Percentiles rank a stretch among this genome's conserved stretches.
These are phyloP conservation scores for Electrona antarctica DNA, from an alignment of 2,113 vertebrate species.

Conservation along the genomic window DNA sequence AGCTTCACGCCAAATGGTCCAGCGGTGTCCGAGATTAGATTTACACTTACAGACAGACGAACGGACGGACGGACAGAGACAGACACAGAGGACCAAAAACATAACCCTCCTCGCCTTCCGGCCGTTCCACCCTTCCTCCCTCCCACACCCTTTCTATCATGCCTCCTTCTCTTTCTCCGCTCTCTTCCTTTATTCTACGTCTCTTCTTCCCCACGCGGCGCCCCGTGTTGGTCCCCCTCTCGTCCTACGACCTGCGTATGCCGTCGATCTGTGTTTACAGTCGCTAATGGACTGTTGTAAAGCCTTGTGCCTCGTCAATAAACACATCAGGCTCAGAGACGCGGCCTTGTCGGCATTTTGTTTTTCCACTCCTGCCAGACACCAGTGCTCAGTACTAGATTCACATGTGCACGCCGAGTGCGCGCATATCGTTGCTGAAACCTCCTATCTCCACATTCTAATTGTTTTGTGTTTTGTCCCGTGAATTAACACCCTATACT, in stretches of 20 bases:
- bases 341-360: conserved; percentile 43
- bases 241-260: conserved; percentile 21
- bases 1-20: no score
- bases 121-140: not conserved
- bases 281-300: conserved; percentile 59
- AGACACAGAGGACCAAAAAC: no score
- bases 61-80: no score
- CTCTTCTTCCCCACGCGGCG: conserved; percentile 20
- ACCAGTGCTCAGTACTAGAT: conserved; percentile 21
- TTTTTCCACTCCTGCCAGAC: conserved; percentile 48
- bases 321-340: conserved; percentile 50
- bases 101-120: no score
- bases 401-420: not conserved
- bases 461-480: no score
- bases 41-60: no score
- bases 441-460: no score
- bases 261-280: conserved; percentile 59
- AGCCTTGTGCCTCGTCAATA: conserved; percentile 57
- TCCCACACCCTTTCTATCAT: conserved; percentile 5
- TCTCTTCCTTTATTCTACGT: conserved; percentile 10
- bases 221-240: not conserved
- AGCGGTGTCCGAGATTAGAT: no score
- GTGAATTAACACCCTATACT: no score
- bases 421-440: no score
- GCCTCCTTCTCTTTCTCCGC: conserved; percentile 16